Conservation (phyloP, 1,140 invertebrate genomes). For the Chlorops oryzae region DNA sequence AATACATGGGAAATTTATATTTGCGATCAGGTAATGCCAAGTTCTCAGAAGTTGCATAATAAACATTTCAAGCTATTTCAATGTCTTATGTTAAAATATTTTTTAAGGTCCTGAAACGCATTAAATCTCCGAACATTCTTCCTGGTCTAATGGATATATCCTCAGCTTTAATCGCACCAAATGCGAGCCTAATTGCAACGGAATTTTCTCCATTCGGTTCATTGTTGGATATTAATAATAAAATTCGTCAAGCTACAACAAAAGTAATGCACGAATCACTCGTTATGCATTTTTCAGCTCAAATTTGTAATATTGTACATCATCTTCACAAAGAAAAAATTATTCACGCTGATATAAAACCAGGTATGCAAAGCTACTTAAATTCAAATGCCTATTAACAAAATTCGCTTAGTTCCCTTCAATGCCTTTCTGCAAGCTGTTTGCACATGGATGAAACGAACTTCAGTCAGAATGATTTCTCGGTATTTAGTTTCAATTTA, state of each 20-base stretch:
- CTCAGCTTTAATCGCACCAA: constrained; percentile 62
- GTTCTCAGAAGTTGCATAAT: constrained; percentile 25
- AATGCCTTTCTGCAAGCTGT: no score
- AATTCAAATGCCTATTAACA: no score
- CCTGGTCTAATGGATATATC: constrained; percentile 64
- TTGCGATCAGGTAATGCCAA: constrained; percentile 69
- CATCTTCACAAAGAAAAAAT: constrained; percentile 85
- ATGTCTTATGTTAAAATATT: no score
- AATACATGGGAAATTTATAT: constrained; percentile 80
- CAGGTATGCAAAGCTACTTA: no score
- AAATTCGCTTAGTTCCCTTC: no score
- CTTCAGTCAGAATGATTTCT: no score
- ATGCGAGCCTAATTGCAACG: constrained; percentile 74
- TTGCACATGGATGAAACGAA: no score
- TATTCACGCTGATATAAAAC: constrained; percentile 95
- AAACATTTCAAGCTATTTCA: no score
- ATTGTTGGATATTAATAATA: constrained; percentile 70
- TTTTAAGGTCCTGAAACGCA: constrained; percentile 33
- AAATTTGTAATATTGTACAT: constrained; percentile 83
- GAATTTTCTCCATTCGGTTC: constrained; percentile 75
- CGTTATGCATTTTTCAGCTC: constrained; percentile 76
- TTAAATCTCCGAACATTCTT: constrained; percentile 39
- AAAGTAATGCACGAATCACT: constrained; percentile 66
- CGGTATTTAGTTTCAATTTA: no score
- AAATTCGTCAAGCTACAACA: constrained; percentile 60